phyloP scores from a whole-genome alignment of 2,113 vertebrate species.

The Charadrius vociferus region DNA sequence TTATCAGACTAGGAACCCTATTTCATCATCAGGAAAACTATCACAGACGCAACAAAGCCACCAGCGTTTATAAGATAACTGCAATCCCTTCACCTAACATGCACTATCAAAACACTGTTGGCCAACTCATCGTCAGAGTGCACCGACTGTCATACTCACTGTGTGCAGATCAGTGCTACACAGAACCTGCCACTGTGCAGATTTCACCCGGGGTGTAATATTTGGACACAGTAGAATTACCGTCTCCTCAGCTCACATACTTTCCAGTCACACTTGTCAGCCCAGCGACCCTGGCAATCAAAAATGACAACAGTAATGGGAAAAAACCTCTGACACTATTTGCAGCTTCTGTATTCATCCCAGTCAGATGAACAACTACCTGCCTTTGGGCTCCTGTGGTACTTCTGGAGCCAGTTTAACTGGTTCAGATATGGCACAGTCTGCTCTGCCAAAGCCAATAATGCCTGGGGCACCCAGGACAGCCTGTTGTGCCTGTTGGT shows the following conservation, averaged over 20 bases:
- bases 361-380: constrained; percentile 2
- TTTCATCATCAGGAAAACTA: constrained; percentile 25
- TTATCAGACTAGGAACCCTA: constrained; percentile 4
- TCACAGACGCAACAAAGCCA: constrained; percentile 6
- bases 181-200: not conserved
- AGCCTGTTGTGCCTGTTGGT: constrained; percentile 48
- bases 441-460: constrained; percentile 40
- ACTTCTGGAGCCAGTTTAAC: constrained; percentile 48
- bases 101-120: not conserved
- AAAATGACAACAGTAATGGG: constrained; percentile 11
- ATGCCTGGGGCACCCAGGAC: constrained; percentile 14
- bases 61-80: not conserved
- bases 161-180: not conserved
- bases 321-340: not conserved
- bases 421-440: constrained; percentile 39
- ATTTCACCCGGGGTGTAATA: not conserved
- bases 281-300: not conserved
- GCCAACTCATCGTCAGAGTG: not conserved
- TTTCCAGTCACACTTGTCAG: not conserved
- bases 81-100: not conserved
- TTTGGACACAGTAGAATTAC: not conserved
- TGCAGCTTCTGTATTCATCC: not conserved
- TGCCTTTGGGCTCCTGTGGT: not conserved
- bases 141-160: accelerated
- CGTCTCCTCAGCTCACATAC: not conserved